Base-by-base conservation (phyloP, 2,888 invertebrate species). In the Phasia obesa region DNA sequence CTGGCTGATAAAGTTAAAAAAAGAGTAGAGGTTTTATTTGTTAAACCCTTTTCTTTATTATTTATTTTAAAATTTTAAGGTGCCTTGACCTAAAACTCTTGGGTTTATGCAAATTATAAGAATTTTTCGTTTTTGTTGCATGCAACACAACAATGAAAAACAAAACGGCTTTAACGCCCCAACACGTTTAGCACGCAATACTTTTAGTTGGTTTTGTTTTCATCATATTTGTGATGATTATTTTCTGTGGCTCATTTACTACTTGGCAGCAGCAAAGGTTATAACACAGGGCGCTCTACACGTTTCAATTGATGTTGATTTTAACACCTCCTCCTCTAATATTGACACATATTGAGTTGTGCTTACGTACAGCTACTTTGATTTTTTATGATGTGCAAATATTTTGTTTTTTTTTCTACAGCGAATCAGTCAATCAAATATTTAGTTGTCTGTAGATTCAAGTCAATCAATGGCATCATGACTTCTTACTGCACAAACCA, bases 281-380 rank as follows among this genome's bases (percentile, higher is more conserved):
- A 74, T 62, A 47, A 31, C 59, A 49, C 31, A 69, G 69, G 85
- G 84, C 79, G 84, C 85, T 77, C 77, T 57, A 80, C 84, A 85
- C 85, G 85, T 85, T 84, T 83, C 73, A 55, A 67, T 62, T 55
- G 65, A 77, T 86, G 84, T 86, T 84, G 85, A 81, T 81, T 85
- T 86, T 86, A 85, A 81, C 77, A 81, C 81, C 67, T 78, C 78
- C 73, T 78, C 47, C 77, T 74, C 65, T 44, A 55, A 69, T 75
- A 85, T 85, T 85, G 85, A 85, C 85, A 85, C 73, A 84, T 74
- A 77, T 67, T 69, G 67, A 38, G 64, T 27, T 62, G 51, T 53
- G 31, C 23, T 35, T n/a, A n/a, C 19, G 9, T 38, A 9, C 55
- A 64, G 78, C 81, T 80, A 82, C 67, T 60, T 78, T 71, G 49